Conservation (phyloP, 1,140 invertebrate genomes). For the Papilio machaon region DNA sequence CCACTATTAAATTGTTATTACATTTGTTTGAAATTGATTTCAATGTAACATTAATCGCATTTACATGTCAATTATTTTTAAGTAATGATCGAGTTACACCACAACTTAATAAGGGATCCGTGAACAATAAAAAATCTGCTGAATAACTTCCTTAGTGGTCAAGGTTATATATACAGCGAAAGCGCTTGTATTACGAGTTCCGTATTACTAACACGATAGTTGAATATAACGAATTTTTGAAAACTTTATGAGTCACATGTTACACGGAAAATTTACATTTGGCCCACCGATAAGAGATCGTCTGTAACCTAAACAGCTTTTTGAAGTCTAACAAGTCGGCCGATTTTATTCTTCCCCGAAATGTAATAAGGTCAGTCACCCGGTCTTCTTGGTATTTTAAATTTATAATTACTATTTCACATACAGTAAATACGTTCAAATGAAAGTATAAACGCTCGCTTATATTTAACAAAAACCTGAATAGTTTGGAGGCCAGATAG, state of each 20-base stretch:
- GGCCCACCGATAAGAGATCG: no score
- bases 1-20: not conserved
- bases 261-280: not conserved
- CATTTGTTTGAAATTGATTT: not conserved
- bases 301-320: no score
- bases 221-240: not conserved
- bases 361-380: not conserved
- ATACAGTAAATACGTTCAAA: not conserved
- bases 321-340: not conserved
- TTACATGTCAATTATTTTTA: constrained; percentile 3
- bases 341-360: not conserved
- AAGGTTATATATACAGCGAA: constrained; percentile 4
- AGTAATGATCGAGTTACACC: not conserved
- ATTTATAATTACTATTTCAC: not conserved
- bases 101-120: constrained; percentile 1
- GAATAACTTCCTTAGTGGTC: constrained; percentile 11
- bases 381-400: not conserved
- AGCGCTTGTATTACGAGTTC: not conserved
- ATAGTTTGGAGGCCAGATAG: constrained; percentile 2
- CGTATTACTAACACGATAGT: not conserved
- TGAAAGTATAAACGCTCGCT: not conserved
- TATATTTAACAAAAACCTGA: not conserved
- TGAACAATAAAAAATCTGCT: not conserved
- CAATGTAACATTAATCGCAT: not conserved
- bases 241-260: not conserved